phyloP scores from a whole-genome alignment of 1,140 invertebrate species.

The Oncopeltus fasciatus region DNA sequence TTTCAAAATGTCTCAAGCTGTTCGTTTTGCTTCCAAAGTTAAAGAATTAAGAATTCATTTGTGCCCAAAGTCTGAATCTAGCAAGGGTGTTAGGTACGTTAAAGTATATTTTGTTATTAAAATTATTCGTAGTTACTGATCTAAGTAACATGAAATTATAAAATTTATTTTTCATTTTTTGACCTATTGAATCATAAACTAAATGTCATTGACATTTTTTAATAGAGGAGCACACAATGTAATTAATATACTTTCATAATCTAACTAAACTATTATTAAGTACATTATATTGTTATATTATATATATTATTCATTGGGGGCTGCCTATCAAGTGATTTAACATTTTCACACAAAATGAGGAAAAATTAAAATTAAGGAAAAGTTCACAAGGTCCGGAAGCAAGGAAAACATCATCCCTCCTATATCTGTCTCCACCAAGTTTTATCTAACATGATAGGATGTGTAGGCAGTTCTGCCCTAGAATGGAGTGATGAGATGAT shows the following conservation, averaged over 20 bases:
- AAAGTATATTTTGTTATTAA: background rate
- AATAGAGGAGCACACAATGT: background rate
- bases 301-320: too few species aligned
- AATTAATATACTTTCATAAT: background rate
- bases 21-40: conserved; percentile 47
- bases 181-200: background rate
- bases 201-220: background rate
- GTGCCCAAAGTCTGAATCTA: conserved; percentile 61
- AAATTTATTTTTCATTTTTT: background rate
- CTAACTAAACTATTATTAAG: background rate
- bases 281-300: background rate
- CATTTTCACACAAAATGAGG: too few species aligned
- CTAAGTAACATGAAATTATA: background rate
- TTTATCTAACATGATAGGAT: too few species aligned
- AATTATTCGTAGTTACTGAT: background rate
- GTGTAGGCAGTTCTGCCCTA: too few species aligned
- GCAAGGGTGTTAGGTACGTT: conserved; percentile 62
- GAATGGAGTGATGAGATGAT: too few species aligned
- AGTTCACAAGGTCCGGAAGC: too few species aligned
- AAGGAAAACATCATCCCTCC: too few species aligned
- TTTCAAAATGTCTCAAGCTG: conserved; percentile 20
- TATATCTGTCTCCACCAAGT: too few species aligned
- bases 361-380: too few species aligned
- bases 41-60: conserved; percentile 73
- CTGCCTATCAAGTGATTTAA: too few species aligned